phyloP scores from a whole-genome alignment of 2,113 vertebrate species.

The Onychostoma macrolepis region DNA sequence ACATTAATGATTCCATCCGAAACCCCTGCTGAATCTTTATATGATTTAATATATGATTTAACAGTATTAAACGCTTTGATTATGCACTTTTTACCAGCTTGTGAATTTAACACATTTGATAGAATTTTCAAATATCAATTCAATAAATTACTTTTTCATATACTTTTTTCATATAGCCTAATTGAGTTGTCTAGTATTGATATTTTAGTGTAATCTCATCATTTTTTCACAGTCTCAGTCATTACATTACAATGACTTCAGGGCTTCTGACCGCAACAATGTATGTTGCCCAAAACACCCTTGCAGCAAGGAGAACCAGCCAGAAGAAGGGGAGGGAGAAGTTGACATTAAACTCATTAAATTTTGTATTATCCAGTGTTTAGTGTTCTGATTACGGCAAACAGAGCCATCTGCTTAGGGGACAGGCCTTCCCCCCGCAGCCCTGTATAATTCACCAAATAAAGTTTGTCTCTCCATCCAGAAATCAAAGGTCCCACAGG shows the following conservation, averaged over 20 bases:
- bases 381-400: conserved; percentile 70
- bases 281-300: conserved; percentile 1
- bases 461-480: conserved; percentile 69
- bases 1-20: background rate
- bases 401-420: conserved; percentile 78
- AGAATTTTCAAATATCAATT: background rate
- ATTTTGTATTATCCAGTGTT: conserved; percentile 77
- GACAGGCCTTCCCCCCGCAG: conserved; percentile 63
- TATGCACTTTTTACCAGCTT: background rate
- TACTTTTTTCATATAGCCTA: background rate
- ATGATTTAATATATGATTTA: background rate
- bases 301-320: background rate
- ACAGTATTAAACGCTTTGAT: background rate
- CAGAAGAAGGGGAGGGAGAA: conserved; percentile 54
- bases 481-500: conserved; percentile 59
- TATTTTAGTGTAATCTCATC: background rate
- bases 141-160: background rate
- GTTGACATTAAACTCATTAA: conserved; percentile 78
- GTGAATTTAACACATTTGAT: background rate
- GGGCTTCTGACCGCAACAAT: background rate
- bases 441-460: conserved; percentile 72
- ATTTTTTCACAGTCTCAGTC: background rate
- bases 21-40: background rate
- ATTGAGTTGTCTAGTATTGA: background rate
- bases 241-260: background rate